Evolutionary conservation across 2,113 vertebrate genomes (phyloP).

Genomic region (Aphelocoma coerulescens): DNA sequence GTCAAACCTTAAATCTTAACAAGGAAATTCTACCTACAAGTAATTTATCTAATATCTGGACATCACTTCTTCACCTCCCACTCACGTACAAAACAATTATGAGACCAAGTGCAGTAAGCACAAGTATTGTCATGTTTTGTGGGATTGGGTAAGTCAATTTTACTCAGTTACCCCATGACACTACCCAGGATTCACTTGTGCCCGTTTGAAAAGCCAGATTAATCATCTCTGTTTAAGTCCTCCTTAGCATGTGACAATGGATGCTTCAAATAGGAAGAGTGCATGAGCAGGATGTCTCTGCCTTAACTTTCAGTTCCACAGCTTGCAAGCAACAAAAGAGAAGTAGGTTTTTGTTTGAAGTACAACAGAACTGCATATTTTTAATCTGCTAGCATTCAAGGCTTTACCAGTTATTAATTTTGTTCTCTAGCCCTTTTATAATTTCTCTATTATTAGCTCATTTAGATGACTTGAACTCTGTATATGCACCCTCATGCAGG

Average conservation of each 20-base stretch:
- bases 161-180: background rate
- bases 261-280: background rate
- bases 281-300: background rate
- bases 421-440: background rate
- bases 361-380: fast-evolving
- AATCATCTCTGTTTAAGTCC: background rate
- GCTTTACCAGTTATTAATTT: background rate
- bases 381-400: background rate
- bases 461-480: background rate
- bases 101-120: background rate
- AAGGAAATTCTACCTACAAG: background rate
- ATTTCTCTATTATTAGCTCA: background rate
- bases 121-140: background rate
- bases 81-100: background rate
- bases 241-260: fast-evolving
- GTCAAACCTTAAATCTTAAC: background rate
- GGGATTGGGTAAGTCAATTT: background rate
- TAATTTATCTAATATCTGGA: background rate
- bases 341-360: background rate
- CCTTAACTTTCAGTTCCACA: background rate
- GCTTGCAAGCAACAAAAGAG: background rate
- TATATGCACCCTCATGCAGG: background rate
- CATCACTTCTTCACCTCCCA: background rate
- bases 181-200: background rate
- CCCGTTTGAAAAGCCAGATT: background rate